Evolutionary conservation across 2,888 invertebrate species (phyloP).

Genomic region (Thymelicus lineola): DNA sequence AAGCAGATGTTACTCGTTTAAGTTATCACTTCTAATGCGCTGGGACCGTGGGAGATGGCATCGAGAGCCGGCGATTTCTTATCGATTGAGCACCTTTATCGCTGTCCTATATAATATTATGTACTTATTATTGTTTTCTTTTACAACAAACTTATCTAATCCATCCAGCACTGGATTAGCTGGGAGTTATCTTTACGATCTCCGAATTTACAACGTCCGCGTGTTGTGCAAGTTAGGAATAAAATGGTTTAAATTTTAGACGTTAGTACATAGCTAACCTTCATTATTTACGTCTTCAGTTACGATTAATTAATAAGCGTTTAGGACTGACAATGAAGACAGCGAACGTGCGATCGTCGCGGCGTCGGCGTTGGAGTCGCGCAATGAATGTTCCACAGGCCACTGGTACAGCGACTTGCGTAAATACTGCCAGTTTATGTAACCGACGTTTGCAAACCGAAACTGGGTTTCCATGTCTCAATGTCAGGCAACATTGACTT

Average conservation of each 20-base stretch:
- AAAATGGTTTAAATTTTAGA: conserved; percentile 11
- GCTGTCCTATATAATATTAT: conserved; percentile 37
- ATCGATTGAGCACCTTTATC: conserved; percentile 59
- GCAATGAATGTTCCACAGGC: conserved; percentile 31
- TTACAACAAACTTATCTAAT: neutral
- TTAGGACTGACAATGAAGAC: conserved; percentile 6
- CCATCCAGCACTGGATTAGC: neutral
- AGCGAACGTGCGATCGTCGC: conserved; percentile 39
- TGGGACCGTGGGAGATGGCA: conserved; percentile 48
- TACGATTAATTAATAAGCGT: conserved; percentile 24
- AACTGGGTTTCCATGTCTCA: conserved; percentile 54
- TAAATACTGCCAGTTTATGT: conserved; percentile 72
- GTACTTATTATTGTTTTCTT: neutral
- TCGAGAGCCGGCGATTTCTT: conserved; percentile 47
- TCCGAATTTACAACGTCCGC: conserved; percentile 9
- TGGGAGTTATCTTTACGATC: conserved; percentile 2
- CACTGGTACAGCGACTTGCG: conserved; percentile 58
- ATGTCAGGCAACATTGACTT: conserved; percentile 47
- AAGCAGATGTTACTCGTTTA: conserved; percentile 29
- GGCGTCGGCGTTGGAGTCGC: conserved; percentile 42
- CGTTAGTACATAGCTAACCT: too few species aligned
- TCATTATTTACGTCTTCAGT: conserved; percentile 10
- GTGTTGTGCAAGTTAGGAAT: neutral
- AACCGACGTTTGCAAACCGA: conserved; percentile 61
- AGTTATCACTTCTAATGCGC: conserved; percentile 50